A percentile compares a stretch with the other conserved stretches of the same genome.
Evolutionary conservation across 2,113 vertebrate genomes (phyloP).

Genomic region (Scomber scombrus): DNA sequence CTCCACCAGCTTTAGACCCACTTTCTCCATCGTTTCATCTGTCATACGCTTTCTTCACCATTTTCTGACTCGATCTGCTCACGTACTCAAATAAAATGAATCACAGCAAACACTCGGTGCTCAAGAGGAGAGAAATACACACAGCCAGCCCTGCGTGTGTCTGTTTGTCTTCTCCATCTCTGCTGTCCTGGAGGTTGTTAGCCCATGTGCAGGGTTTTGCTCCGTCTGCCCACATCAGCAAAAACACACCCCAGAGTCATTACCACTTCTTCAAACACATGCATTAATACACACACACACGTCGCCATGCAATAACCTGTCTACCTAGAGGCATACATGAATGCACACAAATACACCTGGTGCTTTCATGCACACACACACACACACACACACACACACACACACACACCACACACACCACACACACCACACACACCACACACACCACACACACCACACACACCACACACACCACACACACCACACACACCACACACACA

Average conservation of each 20-base stretch:
- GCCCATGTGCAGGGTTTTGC: conserved; percentile 60
- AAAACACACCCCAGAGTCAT: conserved; percentile 55
- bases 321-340: conserved; percentile 48
- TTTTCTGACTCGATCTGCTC: not conserved
- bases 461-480: conserved; percentile 28
- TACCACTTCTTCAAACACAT: conserved; percentile 8
- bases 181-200: conserved; percentile 72
- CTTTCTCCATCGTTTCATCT: conserved; percentile 28
- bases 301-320: conserved; percentile 34
- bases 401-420: not conserved
- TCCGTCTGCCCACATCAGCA: conserved; percentile 61
- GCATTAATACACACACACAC: conserved; percentile 25
- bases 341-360: not conserved
- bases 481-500: conserved; percentile 34
- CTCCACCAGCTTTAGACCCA: conserved; percentile 40
- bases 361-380: conserved; percentile 29
- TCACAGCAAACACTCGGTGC: conserved; percentile 34
- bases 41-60: not conserved
- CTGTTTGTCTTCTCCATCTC: conserved; percentile 53
- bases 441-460: not conserved
- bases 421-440: conserved; percentile 10
- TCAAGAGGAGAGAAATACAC: conserved; percentile 14
- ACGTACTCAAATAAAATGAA: conserved; percentile 28
- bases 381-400: conserved; percentile 29
- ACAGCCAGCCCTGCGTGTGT: conserved; percentile 29